These are phyloP conservation scores for Drosophila lacicola DNA, from an alignment of 2,888 invertebrate genomes.

Conservation along the genomic window DNA sequence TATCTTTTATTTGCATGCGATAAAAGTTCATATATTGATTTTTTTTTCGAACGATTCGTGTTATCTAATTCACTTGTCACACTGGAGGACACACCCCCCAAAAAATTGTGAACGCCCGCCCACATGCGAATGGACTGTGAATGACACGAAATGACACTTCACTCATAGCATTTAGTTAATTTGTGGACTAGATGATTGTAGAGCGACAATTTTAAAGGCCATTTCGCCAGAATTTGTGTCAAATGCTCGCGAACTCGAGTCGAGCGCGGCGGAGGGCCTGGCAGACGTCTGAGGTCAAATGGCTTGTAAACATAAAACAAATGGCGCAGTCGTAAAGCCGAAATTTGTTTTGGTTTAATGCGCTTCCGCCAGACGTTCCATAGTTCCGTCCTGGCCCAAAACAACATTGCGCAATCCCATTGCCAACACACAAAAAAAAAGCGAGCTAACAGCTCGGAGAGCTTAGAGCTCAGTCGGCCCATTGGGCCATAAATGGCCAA, in stretches of 20 bases:
- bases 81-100: constrained; percentile 32
- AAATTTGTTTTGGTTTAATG: constrained; percentile 50
- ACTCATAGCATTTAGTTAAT: constrained; percentile 26
- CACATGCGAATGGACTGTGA: constrained; percentile 7
- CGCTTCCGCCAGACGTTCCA: constrained; percentile 37
- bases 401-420: constrained; percentile 46
- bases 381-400: constrained; percentile 6
- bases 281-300: constrained; percentile 66
- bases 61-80: constrained; percentile 22
- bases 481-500: constrained; percentile 36
- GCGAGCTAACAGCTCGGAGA: not conserved
- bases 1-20: constrained; percentile 65
- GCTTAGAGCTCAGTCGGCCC: not conserved
- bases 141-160: constrained; percentile 32
- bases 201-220: constrained; percentile 44
- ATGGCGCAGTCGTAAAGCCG: constrained; percentile 61
- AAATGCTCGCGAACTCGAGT: constrained; percentile 16
- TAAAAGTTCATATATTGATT: constrained; percentile 62
- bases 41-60: constrained; percentile 25
- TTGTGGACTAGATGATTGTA: constrained; percentile 16
- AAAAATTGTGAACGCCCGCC: not conserved
- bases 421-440: constrained; percentile 16
- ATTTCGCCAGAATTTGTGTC: constrained; percentile 52
- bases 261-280: constrained; percentile 6
- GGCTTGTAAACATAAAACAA: constrained; percentile 69